Base-by-base conservation (phyloP, 1,140 invertebrate species). In the Diabrotica undecimpunctata region DNA sequence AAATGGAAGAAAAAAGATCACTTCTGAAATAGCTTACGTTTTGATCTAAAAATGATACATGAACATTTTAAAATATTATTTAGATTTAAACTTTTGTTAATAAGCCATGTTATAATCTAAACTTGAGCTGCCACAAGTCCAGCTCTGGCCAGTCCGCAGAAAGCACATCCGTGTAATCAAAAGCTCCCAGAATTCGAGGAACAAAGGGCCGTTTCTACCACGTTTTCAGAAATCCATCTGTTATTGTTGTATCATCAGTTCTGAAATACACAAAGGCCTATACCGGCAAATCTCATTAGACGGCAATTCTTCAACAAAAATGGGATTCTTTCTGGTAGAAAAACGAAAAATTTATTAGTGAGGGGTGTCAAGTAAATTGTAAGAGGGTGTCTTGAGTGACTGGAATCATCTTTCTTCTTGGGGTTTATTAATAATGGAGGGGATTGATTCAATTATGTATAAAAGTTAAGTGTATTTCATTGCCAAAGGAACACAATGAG, bases 361-460 rank as follows among this genome's bases (percentile, higher is more conserved):
- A 46, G 41, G 41, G 41, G 41, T 46, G 41, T 46, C n/a, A 46
- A 46, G 41, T 46, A 46, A 25, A 25, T 25, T 25, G 25, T 25
- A 46, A 46, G 41, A 46, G 41, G 41, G 41, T 46, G 8, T n/a
- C 25, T 25, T 25, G 25, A 25, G 41, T n/a, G 8, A 46, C n/a
- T 46, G 4, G 8, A 10, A 46, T 46, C 41, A 46, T 46, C 41
- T 46, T n/a, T 46, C 41, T 46, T 46, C n/a, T 10, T 0, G 41
- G n/a, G 41, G n/a, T 46, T 46, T 46, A 46, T 46, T 46, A 10
- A 10, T n/a, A 46, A 46, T 10, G n/a, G 41, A 46, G n/a, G n/a
- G 41, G 54, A 25, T 55, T 55, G 54, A 55, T 55, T 55, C 54
- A 25, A 11, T 14, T 8, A 25, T 55, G 54, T 10, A 55, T 8